phyloP scores from a whole-genome alignment of 2,888 invertebrate species.

The Poecilobothrus nobilitatus region DNA sequence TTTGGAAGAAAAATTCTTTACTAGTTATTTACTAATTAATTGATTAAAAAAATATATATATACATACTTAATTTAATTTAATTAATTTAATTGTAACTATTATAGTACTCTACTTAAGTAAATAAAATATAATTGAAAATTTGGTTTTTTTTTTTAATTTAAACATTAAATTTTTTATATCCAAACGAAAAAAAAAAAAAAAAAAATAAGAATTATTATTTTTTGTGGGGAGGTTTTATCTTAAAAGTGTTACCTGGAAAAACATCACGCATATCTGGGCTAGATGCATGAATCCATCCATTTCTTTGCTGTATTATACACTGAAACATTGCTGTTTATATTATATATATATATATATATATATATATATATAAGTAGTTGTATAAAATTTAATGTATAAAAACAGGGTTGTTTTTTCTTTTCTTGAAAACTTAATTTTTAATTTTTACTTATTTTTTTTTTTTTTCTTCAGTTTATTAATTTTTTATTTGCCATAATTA shows the following conservation, averaged over 20 bases:
- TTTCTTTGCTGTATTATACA: conserved; percentile 73
- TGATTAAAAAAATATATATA: no score
- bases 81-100: no score
- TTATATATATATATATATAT: conserved; percentile 9
- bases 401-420: background rate
- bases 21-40: no score
- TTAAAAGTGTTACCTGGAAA: conserved; percentile 56
- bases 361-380: background rate
- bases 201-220: no score
- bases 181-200: background rate
- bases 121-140: no score
- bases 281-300: conserved; percentile 64
- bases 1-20: no score
- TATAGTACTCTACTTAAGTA: no score
- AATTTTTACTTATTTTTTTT: background rate
- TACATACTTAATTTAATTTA: no score
- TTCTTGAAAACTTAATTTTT: background rate
- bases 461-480: background rate
- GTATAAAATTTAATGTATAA: background rate
- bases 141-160: no score
- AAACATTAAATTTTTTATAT: background rate
- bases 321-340: conserved; percentile 56
- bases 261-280: conserved; percentile 62
- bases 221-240: background rate
- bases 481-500: no score